Percentiles rank a stretch among this genome's conserved stretches.
phyloP scores from a whole-genome alignment of 2,113 vertebrate species.

The Stegostoma tigrinum region DNA sequence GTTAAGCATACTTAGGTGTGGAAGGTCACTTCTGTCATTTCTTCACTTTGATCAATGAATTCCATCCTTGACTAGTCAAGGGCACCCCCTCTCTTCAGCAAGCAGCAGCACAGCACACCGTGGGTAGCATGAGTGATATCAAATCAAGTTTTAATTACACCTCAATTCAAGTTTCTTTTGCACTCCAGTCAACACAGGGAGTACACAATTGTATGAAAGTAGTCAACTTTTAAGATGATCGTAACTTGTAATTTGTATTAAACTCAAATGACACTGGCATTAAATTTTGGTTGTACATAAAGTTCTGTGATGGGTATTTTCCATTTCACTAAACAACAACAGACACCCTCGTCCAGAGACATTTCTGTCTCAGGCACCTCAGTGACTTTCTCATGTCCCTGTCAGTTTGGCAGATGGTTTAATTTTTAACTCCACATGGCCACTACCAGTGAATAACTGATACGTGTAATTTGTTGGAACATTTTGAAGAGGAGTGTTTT shows the following conservation, averaged over 20 bases:
- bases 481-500: neutral
- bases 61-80: too few species aligned
- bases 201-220: neutral
- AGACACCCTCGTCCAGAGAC: neutral
- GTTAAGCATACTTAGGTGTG: too few species aligned
- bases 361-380: neutral
- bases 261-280: neutral
- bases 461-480: conserved; percentile 12
- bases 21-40: too few species aligned
- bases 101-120: too few species aligned
- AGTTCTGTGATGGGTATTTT: neutral
- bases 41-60: too few species aligned
- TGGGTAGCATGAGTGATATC: too few species aligned
- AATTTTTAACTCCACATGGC: neutral
- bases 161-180: neutral
- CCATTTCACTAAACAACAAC: neutral
- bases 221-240: neutral
- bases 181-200: neutral
- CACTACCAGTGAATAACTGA: neutral
- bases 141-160: neutral
- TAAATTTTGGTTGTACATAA: neutral
- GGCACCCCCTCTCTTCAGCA: too few species aligned
- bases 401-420: conserved; percentile 10
- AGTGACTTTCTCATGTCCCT: too few species aligned
- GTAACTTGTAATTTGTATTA: neutral